Evolutionary conservation across 2,888 invertebrate genomes (phyloP), one percentile per base, ranked within the genome.

Genomic region (Salticus scenicus): DNA sequence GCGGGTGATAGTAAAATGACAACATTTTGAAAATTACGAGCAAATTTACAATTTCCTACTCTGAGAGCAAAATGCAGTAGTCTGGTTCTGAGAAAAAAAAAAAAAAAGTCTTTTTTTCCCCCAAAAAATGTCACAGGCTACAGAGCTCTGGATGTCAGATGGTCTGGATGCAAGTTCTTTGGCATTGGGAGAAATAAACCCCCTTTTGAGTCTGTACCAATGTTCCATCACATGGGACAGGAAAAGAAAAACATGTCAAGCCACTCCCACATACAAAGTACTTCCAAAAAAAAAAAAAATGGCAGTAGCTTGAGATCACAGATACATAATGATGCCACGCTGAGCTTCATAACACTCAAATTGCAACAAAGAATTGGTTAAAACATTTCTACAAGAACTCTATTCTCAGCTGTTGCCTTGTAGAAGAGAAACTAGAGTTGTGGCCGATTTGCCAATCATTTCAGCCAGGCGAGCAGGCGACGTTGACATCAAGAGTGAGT

Each of bases 251-350:
- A 37, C 76, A 72, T 57, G 83, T 77, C 83, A 83, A 77, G 83
- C 83, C 71, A 71, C 66, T 71, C 71, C 82, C 69, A 51, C 41
- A 28, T 28, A 7, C 67, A 47, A n/a, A 51, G 74, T 20, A 73
- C 41, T 66, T 42, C 27, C 42, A n/a, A 57, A 37, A 42, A 69
- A 70, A 51, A 67, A 67, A 27, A n/a, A 72, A 81, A 76, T 80
- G 80, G 80, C 37, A 24, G 37, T 80, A 78, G 83, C 77, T 77
- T 79, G 79, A 85, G 84, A 85, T 85, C 84, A 85, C 84, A 85
- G 84, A 85, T 85, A 79, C 69, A 42, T 42, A 76, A 76, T 71
- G 4, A 51, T 71, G 82, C 70, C 67, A 79, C 79, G 27, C 57
- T 78, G 70, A 70, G 70, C 63, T 24, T 2, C n/a, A n/a, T n/a